Percentiles rank a stretch among this genome's conserved stretches.
These are phyloP conservation scores for Polyodon spathula DNA, from an alignment of 2,113 vertebrate species.

Conservation along the genomic window DNA sequence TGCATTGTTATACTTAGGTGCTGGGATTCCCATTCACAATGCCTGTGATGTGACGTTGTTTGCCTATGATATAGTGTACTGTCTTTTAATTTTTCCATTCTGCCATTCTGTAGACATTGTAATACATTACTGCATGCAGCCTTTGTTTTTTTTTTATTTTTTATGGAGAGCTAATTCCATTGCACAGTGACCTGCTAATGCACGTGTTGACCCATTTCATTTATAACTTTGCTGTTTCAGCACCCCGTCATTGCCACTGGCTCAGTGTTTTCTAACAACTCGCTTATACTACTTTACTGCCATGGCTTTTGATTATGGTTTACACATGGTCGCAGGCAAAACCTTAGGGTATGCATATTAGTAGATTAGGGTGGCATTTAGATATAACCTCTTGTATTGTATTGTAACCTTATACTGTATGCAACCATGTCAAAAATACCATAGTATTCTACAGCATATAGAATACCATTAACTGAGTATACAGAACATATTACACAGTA, in stretches of 20 bases:
- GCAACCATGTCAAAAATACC: no score
- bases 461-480: no score
- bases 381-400: no score
- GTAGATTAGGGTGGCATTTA: no score
- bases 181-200: constrained; percentile 8
- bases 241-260: background rate
- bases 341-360: no score
- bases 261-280: constrained; percentile 12
- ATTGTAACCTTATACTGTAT: no score
- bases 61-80: background rate
- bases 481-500: no score
- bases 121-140: no score
- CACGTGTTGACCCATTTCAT: background rate
- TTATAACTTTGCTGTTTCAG: constrained; percentile 10
- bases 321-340: no score
- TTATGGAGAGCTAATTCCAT: constrained; percentile 7
- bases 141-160: no score
- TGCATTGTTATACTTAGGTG: no score
- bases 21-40: background rate
- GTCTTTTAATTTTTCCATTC: constrained; percentile 13
- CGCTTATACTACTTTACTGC: constrained; percentile 10
- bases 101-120: background rate
- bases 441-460: no score
- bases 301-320: background rate
- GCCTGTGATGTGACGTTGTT: background rate